Evolutionary conservation across 2,113 vertebrate species (phyloP).

Genomic region (Barbus barbus): DNA sequence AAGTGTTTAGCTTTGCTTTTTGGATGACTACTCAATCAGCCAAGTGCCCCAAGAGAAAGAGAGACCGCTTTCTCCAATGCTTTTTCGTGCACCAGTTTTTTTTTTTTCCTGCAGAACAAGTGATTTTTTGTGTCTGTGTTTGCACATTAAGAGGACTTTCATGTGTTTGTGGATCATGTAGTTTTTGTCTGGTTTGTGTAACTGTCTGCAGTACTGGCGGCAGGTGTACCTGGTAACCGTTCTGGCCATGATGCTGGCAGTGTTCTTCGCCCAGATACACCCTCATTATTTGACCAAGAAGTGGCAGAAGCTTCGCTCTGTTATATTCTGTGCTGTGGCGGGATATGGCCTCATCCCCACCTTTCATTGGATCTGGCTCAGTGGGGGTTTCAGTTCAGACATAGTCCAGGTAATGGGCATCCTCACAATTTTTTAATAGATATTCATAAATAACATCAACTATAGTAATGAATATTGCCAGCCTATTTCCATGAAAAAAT

Average conservation of each 20-base stretch:
- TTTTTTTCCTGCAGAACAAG: constrained; percentile 19
- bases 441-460: background rate
- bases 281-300: constrained; percentile 90
- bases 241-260: constrained; percentile 88
- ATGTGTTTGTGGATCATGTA: constrained; percentile 31
- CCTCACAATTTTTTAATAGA: background rate
- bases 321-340: constrained; percentile 88
- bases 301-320: constrained; percentile 86
- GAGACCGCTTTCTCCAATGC: constrained; percentile 34
- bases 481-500: background rate
- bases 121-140: background rate
- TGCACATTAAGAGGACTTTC: background rate
- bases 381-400: constrained; percentile 83
- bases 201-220: constrained; percentile 85
- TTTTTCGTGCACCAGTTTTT: constrained; percentile 16
- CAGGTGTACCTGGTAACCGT: constrained; percentile 93
- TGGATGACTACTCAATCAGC: constrained; percentile 71
- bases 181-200: constrained; percentile 4
- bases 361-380: constrained; percentile 91
- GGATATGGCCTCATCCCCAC: constrained; percentile 90
- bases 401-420: constrained; percentile 84
- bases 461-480: background rate
- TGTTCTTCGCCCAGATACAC: constrained; percentile 96
- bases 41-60: constrained; percentile 69
- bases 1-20: constrained; percentile 71